These are phyloP conservation scores for Malurus melanocephalus DNA, from an alignment of 2,113 vertebrate genomes.

Conservation along the genomic window DNA sequence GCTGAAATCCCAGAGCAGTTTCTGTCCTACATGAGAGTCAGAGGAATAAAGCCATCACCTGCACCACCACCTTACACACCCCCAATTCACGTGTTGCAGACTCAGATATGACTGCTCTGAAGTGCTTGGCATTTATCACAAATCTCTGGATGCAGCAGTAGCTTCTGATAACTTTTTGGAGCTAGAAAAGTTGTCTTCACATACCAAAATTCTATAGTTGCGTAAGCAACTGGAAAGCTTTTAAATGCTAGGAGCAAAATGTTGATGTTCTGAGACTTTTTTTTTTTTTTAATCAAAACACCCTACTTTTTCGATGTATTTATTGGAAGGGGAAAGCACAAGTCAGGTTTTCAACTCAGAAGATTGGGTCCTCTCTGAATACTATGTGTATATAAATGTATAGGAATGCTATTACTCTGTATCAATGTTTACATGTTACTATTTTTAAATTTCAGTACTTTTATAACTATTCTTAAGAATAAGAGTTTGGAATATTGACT, in stretches of 20 bases:
- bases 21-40: constrained; percentile 94
- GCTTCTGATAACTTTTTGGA: constrained; percentile 72
- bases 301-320: constrained; percentile 63
- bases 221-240: constrained; percentile 70
- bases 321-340: constrained; percentile 73
- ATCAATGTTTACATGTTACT: constrained; percentile 93
- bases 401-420: constrained; percentile 76
- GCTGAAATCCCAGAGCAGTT: constrained; percentile 97
- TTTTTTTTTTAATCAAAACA: neutral
- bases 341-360: constrained; percentile 71
- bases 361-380: constrained; percentile 61
- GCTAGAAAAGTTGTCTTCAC: constrained; percentile 74
- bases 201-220: constrained; percentile 79
- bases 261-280: constrained; percentile 48
- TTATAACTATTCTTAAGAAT: constrained; percentile 88
- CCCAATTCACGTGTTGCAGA: constrained; percentile 81
- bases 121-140: neutral
- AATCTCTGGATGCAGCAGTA: constrained; percentile 58
- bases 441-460: constrained; percentile 93
- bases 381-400: constrained; percentile 73
- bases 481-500: constrained; percentile 80
- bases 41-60: constrained; percentile 92
- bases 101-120: constrained; percentile 83
- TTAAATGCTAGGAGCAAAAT: constrained; percentile 64
- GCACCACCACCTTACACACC: constrained; percentile 93